A percentile compares a stretch with the other conserved stretches of the same genome.
Evolutionary conservation across 1,140 invertebrate genomes (phyloP).

Genomic region (Macrobrachium rosenbergii): DNA sequence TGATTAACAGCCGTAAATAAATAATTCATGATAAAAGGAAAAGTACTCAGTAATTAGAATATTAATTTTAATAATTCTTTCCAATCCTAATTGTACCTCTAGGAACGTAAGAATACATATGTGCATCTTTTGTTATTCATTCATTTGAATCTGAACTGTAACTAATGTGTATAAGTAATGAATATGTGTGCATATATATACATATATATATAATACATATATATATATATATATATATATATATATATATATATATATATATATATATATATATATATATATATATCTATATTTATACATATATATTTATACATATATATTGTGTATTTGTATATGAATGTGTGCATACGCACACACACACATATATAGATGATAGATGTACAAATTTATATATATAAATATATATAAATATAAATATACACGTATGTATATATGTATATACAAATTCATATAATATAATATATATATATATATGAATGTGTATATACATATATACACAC

Average conservation of each 20-base stretch:
- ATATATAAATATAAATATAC: background rate
- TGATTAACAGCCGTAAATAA: too few species aligned
- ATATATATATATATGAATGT: background rate
- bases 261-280: background rate
- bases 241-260: background rate
- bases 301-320: background rate
- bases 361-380: constrained; percentile 8
- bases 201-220: background rate
- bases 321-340: background rate
- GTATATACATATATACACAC: background rate
- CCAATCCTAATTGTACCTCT: too few species aligned
- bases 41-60: too few species aligned
- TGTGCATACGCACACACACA: background rate
- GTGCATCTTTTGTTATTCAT: too few species aligned
- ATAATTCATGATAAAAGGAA: too few species aligned
- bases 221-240: background rate
- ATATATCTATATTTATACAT: background rate
- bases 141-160: too few species aligned
- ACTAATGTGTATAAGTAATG: too few species aligned
- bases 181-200: too few species aligned
- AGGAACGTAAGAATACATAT: too few species aligned
- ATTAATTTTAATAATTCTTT: too few species aligned
- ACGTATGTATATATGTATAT: background rate
- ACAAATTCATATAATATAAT: too few species aligned
- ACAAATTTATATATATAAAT: background rate